A percentile compares a stretch with the other conserved stretches of the same genome.
These are phyloP conservation scores for Bombus vancouverensis DNA, from an alignment of 1,140 invertebrate genomes.

Conservation along the genomic window DNA sequence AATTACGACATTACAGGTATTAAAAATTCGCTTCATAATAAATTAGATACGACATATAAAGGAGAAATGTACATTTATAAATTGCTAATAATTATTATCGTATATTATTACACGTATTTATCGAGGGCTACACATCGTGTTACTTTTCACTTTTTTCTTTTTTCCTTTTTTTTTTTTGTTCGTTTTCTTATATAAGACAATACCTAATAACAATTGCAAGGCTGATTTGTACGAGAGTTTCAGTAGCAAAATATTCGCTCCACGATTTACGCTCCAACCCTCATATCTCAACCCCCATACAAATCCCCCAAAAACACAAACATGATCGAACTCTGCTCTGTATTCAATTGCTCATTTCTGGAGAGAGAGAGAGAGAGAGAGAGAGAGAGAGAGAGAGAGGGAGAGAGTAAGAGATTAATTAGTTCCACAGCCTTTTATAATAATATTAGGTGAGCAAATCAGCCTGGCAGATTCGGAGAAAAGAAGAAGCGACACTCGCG, in stretches of 20 bases:
- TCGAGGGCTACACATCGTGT: slow-evolving; percentile 4
- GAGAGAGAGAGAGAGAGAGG: not conserved
- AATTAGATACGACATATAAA: slow-evolving; percentile 66
- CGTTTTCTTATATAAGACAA: slow-evolving; percentile 31
- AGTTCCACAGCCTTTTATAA: slow-evolving; percentile 60
- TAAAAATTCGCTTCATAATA: slow-evolving; percentile 68
- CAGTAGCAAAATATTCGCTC: slow-evolving; percentile 53
- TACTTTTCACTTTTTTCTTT: not conserved
- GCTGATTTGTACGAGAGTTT: slow-evolving; percentile 61
- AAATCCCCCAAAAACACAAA: slow-evolving; percentile 8
- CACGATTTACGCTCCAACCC: not conserved
- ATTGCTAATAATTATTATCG: slow-evolving; percentile 59
- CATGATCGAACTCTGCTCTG: not conserved
- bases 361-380: not conserved
- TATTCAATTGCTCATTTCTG: slow-evolving; percentile 20
- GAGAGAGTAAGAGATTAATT: slow-evolving; percentile 8
- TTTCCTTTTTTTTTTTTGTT: not conserved
- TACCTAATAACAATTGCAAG: slow-evolving; percentile 53
- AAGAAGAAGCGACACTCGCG: slow-evolving; percentile 21
- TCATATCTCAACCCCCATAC: slow-evolving; percentile 1
- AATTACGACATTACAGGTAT: slow-evolving; percentile 57
- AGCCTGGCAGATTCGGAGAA: slow-evolving; percentile 58
- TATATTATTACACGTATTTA: slow-evolving; percentile 29
- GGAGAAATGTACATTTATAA: slow-evolving; percentile 61
- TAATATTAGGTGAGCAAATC: slow-evolving; percentile 58